Conservation (phyloP, 2,113 vertebrate species). For the Halichoeres trimaculatus region DNA sequence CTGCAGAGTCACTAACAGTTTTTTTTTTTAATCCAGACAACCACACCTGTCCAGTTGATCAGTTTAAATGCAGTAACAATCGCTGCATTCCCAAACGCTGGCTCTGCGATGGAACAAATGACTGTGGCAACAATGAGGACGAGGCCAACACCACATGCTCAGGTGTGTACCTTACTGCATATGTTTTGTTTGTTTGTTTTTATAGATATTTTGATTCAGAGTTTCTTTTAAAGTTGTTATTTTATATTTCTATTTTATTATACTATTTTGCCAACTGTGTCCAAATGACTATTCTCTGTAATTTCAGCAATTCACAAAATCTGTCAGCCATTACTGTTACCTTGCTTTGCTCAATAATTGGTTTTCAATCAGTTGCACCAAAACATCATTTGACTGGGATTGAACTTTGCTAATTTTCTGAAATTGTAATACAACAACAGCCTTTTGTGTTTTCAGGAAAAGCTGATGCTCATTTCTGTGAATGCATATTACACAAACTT, state of each 20-base stretch:
- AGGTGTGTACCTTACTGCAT: conserved; percentile 80
- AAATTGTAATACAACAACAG: background rate
- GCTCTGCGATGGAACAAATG: conserved; percentile 97
- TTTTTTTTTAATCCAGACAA: conserved; percentile 84
- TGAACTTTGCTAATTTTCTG: background rate
- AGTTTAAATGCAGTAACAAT: conserved; percentile 97
- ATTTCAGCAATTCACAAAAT: background rate
- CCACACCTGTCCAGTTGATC: conserved; percentile 92
- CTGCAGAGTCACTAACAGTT: background rate
- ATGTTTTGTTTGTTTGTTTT: too few species aligned
- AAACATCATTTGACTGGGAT: background rate
- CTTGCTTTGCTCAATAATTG: conserved; percentile 3
- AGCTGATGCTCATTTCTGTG: background rate
- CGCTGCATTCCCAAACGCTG: conserved; percentile 97
- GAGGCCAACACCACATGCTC: conserved; percentile 94
- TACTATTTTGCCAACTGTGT: background rate
- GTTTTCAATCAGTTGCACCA: background rate
- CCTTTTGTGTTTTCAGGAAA: background rate
- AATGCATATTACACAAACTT: background rate
- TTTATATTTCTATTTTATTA: too few species aligned
- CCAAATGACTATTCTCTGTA: background rate
- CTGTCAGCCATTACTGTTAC: background rate
- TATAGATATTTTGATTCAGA: background rate
- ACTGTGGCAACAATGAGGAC: conserved; percentile 94
- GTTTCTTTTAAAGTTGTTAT: background rate